A percentile compares a stretch with the other conserved stretches of the same genome.
Evolutionary conservation across 2,113 vertebrate species (phyloP).

Genomic region (Hypanus sabinus): DNA sequence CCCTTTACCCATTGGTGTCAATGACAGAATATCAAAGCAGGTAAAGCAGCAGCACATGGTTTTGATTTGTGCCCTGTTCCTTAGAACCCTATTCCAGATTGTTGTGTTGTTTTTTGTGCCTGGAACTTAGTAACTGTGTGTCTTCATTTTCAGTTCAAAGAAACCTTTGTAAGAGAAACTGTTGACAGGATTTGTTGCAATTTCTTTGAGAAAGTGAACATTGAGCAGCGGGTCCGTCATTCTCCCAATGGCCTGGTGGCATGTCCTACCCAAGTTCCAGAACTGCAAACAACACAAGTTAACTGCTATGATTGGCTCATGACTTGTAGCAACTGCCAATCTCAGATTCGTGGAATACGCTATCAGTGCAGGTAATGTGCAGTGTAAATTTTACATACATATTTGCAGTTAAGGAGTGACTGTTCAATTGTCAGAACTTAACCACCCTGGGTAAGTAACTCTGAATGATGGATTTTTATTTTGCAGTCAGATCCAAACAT

Average conservation of each 20-base stretch:
- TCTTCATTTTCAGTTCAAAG: constrained; percentile 70
- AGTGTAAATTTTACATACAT: background rate
- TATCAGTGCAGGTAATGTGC: constrained; percentile 88
- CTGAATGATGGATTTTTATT: background rate
- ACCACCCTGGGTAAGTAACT: background rate
- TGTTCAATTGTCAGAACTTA: background rate
- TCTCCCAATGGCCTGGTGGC: constrained; percentile 44
- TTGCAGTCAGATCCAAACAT: background rate
- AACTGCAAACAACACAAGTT: constrained; percentile 46
- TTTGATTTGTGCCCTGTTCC: too few species aligned
- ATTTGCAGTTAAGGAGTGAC: background rate
- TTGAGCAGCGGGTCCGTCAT: constrained; percentile 54
- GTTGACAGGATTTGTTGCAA: constrained; percentile 87
- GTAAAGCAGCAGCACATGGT: too few species aligned
- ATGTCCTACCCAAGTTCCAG: constrained; percentile 44
- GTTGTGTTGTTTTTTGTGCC: background rate
- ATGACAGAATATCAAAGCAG: background rate
- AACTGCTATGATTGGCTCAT: constrained; percentile 66
- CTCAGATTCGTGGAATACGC: constrained; percentile 75
- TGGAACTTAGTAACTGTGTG: background rate
- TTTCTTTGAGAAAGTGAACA: constrained; percentile 76
- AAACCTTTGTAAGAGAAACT: constrained; percentile 87
- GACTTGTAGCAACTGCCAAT: constrained; percentile 78
- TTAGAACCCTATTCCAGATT: background rate
- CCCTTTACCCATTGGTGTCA: background rate